Percentiles rank a stretch among this genome's conserved stretches.
Evolutionary conservation across 2,797 vertebrate species (phyloP).

Genomic region (Onychomys leucogaster): DNA sequence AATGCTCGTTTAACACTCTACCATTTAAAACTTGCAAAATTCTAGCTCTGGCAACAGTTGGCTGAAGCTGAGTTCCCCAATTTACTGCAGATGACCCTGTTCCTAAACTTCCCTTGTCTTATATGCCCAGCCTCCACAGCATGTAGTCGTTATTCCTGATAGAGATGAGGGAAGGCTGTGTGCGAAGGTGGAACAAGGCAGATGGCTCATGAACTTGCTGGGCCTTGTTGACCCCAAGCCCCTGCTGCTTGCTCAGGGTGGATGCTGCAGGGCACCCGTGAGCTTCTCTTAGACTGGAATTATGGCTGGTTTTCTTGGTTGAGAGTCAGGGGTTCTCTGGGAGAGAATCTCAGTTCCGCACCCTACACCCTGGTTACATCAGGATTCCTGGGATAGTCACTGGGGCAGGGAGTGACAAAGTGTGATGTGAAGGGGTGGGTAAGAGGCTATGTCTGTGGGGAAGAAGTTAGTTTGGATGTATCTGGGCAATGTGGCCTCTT

Average conservation of each 20-base stretch:
- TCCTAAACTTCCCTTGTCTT: neutral
- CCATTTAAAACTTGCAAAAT: conserved; percentile 25
- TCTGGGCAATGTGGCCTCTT: neutral
- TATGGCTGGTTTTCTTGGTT: neutral
- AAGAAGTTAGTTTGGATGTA: neutral
- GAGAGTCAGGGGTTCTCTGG: neutral
- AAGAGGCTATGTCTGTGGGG: accelerated
- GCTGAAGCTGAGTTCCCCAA: neutral
- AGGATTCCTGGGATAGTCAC: neutral
- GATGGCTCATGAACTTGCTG: neutral
- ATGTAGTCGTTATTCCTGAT: neutral
- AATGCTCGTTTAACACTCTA: neutral
- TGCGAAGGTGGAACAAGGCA: neutral
- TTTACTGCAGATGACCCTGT: neutral
- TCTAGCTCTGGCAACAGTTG: neutral
- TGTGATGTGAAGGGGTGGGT: neutral
- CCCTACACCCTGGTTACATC: no score
- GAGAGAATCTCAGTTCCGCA: neutral
- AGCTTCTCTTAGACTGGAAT: neutral
- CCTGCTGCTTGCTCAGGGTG: no score
- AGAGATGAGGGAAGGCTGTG: neutral
- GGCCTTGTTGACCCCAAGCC: neutral
- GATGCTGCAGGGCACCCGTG: no score
- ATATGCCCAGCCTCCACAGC: neutral
- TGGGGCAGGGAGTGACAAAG: neutral